These are phyloP conservation scores for Rotaria magnacalcarata DNA, from an alignment of 2,888 invertebrate species.

Conservation along the genomic window DNA sequence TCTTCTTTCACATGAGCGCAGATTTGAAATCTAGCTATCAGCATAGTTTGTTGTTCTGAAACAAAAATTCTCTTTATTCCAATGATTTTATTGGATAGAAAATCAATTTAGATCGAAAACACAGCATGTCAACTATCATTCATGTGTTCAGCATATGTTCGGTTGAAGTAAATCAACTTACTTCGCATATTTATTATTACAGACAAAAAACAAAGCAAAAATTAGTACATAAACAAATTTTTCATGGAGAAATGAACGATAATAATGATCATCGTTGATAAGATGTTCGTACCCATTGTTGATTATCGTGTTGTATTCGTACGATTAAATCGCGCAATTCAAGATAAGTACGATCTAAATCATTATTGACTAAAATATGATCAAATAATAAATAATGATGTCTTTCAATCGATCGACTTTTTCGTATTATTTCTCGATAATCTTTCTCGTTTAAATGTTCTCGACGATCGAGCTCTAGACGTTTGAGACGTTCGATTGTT, in stretches of 20 bases:
- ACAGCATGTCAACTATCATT: too few relatives aligned
- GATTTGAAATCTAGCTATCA: too few relatives aligned
- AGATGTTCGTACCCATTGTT: conserved; percentile 23
- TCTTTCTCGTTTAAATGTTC: conserved; percentile 25
- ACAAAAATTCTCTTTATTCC: background rate
- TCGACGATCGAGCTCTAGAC: conserved; percentile 1
- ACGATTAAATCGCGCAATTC: background rate
- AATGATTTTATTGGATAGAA: background rate
- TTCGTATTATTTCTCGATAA: background rate
- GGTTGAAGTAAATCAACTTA: too few relatives aligned
- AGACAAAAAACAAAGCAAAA: background rate
- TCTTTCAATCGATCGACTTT: conserved; percentile 29
- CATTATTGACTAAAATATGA: background rate
- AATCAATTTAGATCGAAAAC: background rate
- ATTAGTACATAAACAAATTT: background rate
- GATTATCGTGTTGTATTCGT: background rate
- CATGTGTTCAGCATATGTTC: too few relatives aligned
- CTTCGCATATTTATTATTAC: background rate
- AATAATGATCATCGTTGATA: background rate
- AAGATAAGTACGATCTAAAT: conserved; percentile 21
- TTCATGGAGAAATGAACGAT: background rate
- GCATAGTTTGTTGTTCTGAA: too few relatives aligned
- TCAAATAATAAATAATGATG: conserved; percentile 17
- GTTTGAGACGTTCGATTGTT: conserved; percentile 73
- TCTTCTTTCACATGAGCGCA: too few relatives aligned